phyloP scores from a whole-genome alignment of 2,113 vertebrate species.

The Hydrochoerus hydrochaeris region DNA sequence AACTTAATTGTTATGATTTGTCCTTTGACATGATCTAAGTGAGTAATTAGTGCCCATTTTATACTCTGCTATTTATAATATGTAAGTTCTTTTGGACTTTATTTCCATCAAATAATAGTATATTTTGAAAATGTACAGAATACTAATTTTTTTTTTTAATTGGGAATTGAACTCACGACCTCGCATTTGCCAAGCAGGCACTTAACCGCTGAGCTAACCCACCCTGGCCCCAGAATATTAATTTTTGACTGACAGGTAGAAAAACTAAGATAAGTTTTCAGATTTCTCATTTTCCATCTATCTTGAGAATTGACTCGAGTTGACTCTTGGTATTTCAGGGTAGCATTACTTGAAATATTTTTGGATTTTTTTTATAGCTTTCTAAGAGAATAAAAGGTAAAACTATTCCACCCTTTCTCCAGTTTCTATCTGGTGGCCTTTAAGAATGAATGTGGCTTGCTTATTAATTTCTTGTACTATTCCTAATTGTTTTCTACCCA shows the following conservation, averaged over 20 bases:
- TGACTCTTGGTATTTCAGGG: conserved; percentile 23
- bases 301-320: background rate
- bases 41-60: background rate
- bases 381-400: conserved; percentile 48
- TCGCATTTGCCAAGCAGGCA: too few relatives aligned
- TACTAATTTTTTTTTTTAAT: too few relatives aligned
- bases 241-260: background rate
- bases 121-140: background rate
- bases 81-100: background rate
- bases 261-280: conserved; percentile 2
- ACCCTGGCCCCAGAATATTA: background rate
- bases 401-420: background rate
- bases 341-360: conserved; percentile 17
- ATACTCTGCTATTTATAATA: background rate
- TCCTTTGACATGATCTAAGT: background rate
- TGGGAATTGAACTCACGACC: too few relatives aligned
- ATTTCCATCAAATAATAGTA: background rate
- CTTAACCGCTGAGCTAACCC: too few relatives aligned
- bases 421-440: background rate
- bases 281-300: background rate
- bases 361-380: background rate
- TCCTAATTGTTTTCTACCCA: background rate
- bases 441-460: conserved; percentile 1
- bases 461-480: conserved; percentile 25
- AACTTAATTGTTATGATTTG: background rate